A percentile compares a stretch with the other conserved stretches of the same genome.
Conservation (phyloP, 2,888 invertebrate genomes). For the Ophioninae sp. region DNA sequence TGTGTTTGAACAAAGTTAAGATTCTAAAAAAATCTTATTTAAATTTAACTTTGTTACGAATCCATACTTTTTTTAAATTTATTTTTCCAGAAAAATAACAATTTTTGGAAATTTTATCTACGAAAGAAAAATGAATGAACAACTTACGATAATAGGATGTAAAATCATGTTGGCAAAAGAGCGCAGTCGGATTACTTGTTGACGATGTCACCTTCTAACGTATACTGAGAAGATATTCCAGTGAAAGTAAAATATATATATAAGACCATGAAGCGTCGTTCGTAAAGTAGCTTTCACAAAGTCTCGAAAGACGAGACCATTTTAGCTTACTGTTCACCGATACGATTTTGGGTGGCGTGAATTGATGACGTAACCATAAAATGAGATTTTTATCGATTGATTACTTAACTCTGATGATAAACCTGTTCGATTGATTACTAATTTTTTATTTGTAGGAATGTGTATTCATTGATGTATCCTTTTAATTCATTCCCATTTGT, state of each 20-base stretch:
- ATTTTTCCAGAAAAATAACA: neutral
- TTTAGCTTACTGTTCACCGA: neutral
- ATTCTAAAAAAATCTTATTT: too few species aligned
- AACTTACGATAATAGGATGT: slow-evolving; percentile 53
- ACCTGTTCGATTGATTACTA: neutral
- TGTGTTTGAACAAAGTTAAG: too few species aligned
- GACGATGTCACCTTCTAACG: slow-evolving; percentile 58
- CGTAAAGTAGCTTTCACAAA: slow-evolving; percentile 56
- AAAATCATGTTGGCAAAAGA: slow-evolving; percentile 43
- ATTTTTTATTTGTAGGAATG: neutral
- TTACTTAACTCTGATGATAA: neutral
- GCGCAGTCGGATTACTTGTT: slow-evolving; percentile 13
- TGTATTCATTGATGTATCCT: neutral
- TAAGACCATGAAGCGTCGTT: slow-evolving; percentile 47
- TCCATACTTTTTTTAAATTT: neutral
- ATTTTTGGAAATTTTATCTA: neutral
- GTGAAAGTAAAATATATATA: slow-evolving; percentile 72
- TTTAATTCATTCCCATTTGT: neutral
- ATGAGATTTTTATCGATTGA: neutral
- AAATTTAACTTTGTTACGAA: neutral
- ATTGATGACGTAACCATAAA: neutral
- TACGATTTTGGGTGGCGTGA: neutral
- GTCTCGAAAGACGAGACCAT: slow-evolving; percentile 11
- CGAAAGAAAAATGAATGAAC: slow-evolving; percentile 1
- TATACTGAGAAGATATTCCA: slow-evolving; percentile 67